phyloP scores from a whole-genome alignment of 2,113 vertebrate species.

The Scomber scombrus region DNA sequence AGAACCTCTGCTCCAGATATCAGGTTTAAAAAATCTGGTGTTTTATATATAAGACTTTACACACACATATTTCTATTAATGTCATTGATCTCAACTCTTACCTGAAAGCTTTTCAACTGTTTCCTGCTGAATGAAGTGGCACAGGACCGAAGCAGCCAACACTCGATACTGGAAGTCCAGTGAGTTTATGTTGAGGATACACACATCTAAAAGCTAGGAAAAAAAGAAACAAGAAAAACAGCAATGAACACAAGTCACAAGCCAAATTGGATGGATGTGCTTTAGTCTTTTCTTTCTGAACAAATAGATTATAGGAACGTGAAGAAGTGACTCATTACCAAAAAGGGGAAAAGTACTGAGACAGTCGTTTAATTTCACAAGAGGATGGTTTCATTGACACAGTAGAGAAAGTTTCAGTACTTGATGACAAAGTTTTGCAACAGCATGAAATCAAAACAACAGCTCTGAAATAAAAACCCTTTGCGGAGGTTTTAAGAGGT shows the following conservation, averaged over 20 bases:
- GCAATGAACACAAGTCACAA: background rate
- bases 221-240: background rate
- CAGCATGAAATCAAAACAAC: background rate
- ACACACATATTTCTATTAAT: background rate
- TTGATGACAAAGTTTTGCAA: too few relatives aligned
- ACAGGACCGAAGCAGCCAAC: constrained; percentile 89
- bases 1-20: too few relatives aligned
- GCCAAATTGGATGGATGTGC: background rate
- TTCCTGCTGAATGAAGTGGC: constrained; percentile 87
- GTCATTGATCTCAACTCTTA: constrained; percentile 41
- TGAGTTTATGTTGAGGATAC: constrained; percentile 89
- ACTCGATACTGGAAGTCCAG: constrained; percentile 91
- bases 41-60: too few relatives aligned
- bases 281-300: background rate
- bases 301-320: background rate
- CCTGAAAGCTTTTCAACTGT: constrained; percentile 89
- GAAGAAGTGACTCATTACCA: background rate
- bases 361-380: too few relatives aligned
- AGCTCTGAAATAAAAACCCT: too few relatives aligned
- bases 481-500: too few relatives aligned
- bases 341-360: too few relatives aligned
- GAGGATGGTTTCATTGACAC: too few relatives aligned
- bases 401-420: background rate
- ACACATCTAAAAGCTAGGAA: constrained; percentile 91
- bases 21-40: too few relatives aligned